Conservation (phyloP, 2,888 invertebrate species). For the Idaea straminata region DNA sequence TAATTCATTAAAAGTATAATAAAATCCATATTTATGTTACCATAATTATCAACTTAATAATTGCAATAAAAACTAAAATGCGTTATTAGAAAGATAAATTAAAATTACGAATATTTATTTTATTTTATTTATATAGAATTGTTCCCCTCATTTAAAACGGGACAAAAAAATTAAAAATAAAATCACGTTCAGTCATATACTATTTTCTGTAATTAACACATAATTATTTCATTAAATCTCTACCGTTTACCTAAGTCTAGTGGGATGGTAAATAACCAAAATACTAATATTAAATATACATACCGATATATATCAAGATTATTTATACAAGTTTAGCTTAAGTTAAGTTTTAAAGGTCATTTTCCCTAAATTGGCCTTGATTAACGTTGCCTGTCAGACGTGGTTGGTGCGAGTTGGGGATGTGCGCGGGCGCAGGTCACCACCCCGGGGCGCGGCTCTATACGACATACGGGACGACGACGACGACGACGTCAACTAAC, state of each 20-base stretch:
- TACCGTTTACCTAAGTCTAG: constrained; percentile 78
- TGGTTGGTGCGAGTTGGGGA: constrained; percentile 41
- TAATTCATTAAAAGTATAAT: constrained; percentile 71
- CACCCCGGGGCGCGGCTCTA: constrained; percentile 18
- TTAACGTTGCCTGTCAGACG: constrained; percentile 73
- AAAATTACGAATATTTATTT: constrained; percentile 79
- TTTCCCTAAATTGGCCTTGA: constrained; percentile 77
- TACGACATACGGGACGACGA: constrained; percentile 2
- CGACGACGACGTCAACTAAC: constrained; percentile 16
- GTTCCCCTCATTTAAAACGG: constrained; percentile 64
- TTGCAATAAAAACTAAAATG: constrained; percentile 78
- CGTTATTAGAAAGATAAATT: constrained; percentile 72
- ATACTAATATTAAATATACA: constrained; percentile 80
- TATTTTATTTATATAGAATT: constrained; percentile 70
- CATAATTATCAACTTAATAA: constrained; percentile 67
- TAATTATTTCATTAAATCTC: constrained; percentile 77
- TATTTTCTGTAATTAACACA: constrained; percentile 78
- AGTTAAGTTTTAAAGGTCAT: constrained; percentile 78
- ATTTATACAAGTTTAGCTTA: constrained; percentile 80
- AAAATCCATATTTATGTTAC: constrained; percentile 63
- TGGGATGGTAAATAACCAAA: constrained; percentile 79
- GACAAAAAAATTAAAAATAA: constrained; percentile 71
- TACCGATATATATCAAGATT: constrained; percentile 79
- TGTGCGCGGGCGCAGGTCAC: constrained; percentile 31
- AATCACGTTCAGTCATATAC: constrained; percentile 77